These are phyloP conservation scores for Phragmatobia fuliginosa DNA, from an alignment of 2,888 invertebrate species.

Conservation along the genomic window DNA sequence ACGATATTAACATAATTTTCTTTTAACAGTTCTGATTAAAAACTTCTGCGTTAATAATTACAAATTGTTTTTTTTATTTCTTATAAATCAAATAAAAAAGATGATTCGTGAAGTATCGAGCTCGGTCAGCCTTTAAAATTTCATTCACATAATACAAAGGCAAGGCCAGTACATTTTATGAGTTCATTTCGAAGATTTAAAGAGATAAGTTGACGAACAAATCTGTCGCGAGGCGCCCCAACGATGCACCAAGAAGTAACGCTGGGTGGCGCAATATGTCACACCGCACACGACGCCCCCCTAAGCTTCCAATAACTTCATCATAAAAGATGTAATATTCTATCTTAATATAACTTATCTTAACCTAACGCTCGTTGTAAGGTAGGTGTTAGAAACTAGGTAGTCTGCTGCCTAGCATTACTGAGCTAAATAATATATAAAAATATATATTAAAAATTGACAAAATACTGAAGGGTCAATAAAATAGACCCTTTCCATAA, in stretches of 20 bases:
- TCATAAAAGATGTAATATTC: background rate
- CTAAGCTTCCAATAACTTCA: background rate
- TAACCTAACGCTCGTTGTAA: too few relatives aligned
- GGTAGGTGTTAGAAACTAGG: too few relatives aligned
- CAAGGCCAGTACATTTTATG: slow-evolving; percentile 4
- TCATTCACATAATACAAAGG: background rate
- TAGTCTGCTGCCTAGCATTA: too few relatives aligned
- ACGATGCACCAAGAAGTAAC: slow-evolving; percentile 3
- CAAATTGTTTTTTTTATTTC: background rate
- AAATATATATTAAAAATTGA: too few relatives aligned
- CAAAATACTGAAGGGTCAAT: too few relatives aligned
- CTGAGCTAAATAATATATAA: too few relatives aligned
- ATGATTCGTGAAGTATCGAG: background rate
- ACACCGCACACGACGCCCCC: background rate
- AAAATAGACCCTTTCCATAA: background rate
- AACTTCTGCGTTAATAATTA: background rate
- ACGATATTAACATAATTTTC: too few relatives aligned
- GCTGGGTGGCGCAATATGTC: background rate
- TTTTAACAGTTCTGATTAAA: background rate
- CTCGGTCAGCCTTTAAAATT: slow-evolving; percentile 4
- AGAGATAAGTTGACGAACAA: slow-evolving; percentile 10
- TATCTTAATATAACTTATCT: too few relatives aligned
- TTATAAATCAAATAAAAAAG: background rate
- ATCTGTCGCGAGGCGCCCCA: slow-evolving; percentile 5
- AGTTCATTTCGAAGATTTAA: slow-evolving; percentile 13